Percentiles rank a stretch among this genome's conserved stretches.
Evolutionary conservation across 2,113 vertebrate species (phyloP).

Genomic region (Macquaria ambigua): DNA sequence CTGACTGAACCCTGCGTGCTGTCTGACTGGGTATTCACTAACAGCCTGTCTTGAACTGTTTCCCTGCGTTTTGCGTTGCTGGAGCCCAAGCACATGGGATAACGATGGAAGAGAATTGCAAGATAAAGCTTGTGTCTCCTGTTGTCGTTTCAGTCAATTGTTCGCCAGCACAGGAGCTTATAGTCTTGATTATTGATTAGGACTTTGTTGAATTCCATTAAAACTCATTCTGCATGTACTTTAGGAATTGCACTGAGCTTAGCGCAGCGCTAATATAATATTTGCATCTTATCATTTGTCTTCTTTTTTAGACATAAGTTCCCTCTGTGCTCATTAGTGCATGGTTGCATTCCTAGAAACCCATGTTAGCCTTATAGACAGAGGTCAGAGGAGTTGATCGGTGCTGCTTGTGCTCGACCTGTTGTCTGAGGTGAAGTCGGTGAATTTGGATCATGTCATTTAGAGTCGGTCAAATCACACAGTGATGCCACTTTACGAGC

Average conservation of each 20-base stretch:
- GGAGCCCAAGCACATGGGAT: neutral
- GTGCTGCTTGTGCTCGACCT: slow-evolving; percentile 26
- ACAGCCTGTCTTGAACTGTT: slow-evolving; percentile 21
- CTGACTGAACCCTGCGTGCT: slow-evolving; percentile 45
- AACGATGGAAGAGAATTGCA: neutral
- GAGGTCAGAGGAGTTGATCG: slow-evolving; percentile 1
- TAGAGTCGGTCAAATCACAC: slow-evolving; percentile 2
- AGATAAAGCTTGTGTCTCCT: neutral
- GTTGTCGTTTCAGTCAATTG: neutral
- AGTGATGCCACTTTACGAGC: neutral
- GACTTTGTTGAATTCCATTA: neutral
- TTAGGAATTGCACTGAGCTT: neutral
- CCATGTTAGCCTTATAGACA: neutral
- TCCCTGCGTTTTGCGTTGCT: neutral
- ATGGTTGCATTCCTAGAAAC: neutral
- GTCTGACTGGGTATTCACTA: slow-evolving; percentile 32
- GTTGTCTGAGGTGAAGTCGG: neutral
- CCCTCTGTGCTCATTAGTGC: neutral
- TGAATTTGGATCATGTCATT: slow-evolving; percentile 40
- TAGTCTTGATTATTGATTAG: neutral
- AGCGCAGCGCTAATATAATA: neutral
- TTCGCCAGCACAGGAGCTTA: neutral
- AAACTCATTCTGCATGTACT: slow-evolving; percentile 20
- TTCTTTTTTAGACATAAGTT: neutral
- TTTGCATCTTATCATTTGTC: neutral